Conservation (phyloP, 2,113 vertebrate species). For the Plestiodon gilberti region DNA sequence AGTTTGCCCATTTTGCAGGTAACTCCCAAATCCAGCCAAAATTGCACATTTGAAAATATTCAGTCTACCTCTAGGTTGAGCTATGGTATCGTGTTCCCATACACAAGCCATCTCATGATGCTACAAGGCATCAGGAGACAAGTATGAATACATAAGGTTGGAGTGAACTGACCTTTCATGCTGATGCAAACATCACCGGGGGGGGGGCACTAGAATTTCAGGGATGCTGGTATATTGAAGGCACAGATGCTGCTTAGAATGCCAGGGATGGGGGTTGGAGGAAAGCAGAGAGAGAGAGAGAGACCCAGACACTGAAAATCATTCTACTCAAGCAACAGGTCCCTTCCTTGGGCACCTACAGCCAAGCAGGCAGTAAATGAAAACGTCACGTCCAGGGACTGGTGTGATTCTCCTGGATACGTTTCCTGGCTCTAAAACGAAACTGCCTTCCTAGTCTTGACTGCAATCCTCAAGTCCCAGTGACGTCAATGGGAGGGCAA, state of each 20-base stretch:
- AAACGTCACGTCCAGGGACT: neutral
- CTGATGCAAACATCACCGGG: neutral
- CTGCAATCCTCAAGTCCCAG: slow-evolving; percentile 16
- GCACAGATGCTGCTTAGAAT: neutral
- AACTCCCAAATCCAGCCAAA: too few species aligned
- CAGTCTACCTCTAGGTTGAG: neutral
- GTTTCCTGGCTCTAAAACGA: slow-evolving; percentile 3
- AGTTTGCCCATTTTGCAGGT: too few species aligned
- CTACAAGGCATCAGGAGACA: neutral
- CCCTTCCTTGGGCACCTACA: neutral
- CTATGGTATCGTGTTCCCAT: neutral
- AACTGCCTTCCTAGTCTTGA: slow-evolving; percentile 24
- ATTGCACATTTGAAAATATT: too few species aligned
- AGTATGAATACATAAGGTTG: too few species aligned
- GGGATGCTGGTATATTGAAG: neutral
- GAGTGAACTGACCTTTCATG: neutral
- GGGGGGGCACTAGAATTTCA: neutral
- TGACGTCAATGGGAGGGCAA: slow-evolving; percentile 43
- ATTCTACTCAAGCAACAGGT: fast-evolving
- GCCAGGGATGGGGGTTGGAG: neutral
- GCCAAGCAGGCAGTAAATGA: fast-evolving
- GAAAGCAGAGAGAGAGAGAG: neutral
- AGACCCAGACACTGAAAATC: neutral
- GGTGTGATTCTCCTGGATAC: slow-evolving; percentile 26
- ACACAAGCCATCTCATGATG: neutral